Percentiles rank a stretch among this genome's conserved stretches.
These are phyloP conservation scores for Brachionus rubens DNA, from an alignment of 1,140 invertebrate genomes.

Conservation along the genomic window DNA sequence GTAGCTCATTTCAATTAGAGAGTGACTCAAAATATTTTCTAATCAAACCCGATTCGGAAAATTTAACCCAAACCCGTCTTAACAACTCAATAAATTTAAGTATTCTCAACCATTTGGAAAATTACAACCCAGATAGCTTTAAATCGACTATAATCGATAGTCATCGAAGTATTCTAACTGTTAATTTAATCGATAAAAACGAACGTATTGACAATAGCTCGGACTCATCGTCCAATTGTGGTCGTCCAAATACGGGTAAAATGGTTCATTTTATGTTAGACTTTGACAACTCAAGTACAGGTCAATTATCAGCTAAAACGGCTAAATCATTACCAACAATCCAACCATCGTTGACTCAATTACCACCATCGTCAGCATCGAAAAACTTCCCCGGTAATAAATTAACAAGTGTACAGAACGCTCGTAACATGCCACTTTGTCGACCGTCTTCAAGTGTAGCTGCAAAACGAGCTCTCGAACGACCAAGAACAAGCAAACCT, in stretches of 20 bases:
- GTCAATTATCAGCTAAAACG: constrained; percentile 9
- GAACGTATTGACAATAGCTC: background rate
- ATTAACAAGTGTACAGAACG: background rate
- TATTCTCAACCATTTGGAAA: background rate
- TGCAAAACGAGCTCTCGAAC: background rate
- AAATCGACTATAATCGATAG: constrained; percentile 23
- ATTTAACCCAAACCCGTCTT: no score
- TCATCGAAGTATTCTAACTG: constrained; percentile 14
- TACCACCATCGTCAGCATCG: background rate
- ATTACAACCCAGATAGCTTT: background rate
- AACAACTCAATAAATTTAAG: background rate
- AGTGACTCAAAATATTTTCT: background rate
- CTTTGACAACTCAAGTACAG: constrained; percentile 13
- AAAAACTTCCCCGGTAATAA: constrained; percentile 31
- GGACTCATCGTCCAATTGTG: background rate
- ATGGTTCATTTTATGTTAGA: constrained; percentile 34
- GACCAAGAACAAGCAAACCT: background rate
- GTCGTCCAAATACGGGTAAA: background rate
- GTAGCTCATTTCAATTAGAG: background rate
- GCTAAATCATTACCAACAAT: background rate
- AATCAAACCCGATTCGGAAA: background rate
- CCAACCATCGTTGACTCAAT: background rate
- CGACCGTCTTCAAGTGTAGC: background rate
- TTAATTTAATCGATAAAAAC: background rate
- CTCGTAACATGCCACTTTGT: background rate